These are phyloP conservation scores for human (Homo sapiens) DNA, from an alignment of 2,113 vertebrate genomes.

Conservation along the genomic window GRCh38 chr4:118505001-118505500, in stretches of 20 bases:
- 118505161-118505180: background rate
- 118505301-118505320: conserved; percentile 3
- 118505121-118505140: background rate
- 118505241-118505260: background rate
- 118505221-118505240: background rate
- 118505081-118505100: conserved; percentile 60
- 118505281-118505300: background rate
- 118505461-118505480: conserved; percentile 1
- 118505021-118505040: conserved; percentile 33
- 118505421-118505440: background rate
- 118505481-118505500: background rate
- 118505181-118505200: background rate
- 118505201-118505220: background rate
- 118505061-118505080: conserved; percentile 47
- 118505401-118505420: background rate
- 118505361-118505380: background rate
- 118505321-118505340: background rate
- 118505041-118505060: conserved; percentile 21
- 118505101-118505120: conserved; percentile 19
- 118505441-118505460: background rate
- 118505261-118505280: background rate
- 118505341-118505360: background rate
- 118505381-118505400: conserved; percentile 8
- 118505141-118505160: background rate
- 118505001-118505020: background rate